Base-by-base conservation (phyloP, 2,797 vertebrate species). In the Decapterus maruadsi region DNA sequence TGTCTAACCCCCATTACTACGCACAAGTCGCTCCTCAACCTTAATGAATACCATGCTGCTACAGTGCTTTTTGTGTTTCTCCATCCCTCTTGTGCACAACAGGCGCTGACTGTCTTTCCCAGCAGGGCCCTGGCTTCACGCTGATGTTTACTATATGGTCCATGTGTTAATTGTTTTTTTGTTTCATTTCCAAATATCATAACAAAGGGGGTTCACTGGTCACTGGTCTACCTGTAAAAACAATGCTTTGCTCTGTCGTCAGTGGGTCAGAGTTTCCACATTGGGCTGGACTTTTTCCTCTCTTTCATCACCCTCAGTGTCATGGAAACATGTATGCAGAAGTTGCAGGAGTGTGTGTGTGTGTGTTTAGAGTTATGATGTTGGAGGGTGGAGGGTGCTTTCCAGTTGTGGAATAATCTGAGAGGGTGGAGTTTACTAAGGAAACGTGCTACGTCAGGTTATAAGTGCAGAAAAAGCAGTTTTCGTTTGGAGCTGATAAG, bases 201-300 rank as follows among this genome's bases (percentile, higher is more conserved):
- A n/a, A 59, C 83, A 80, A 58, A 76, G 26, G 26, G 59, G 58
- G 31, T 82, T 83, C 55, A 2, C 56, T 34, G 31, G 31, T 34
- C 55, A 2, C 56, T 84, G 57, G 45, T 68, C 50, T 89, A 91
- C 86, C 91, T 92, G 91, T 87, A 40, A 90, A 92, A 94, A 93
- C 90, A 92, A 72, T 71, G 78, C 36, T 17, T 58, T 36, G 63
- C 78, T 73, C 70, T 53, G 66, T 77, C n/a, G 40, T 60, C 40
- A 64, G 40, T 26, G 76, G 71, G 62, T 82, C 68, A 84, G 42
- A 86, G 64, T 92, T 94, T 93, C 91, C 90, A 83, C 58, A 71
- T 71, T 54, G 51, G 70, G 58, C 62, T 62, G n/a, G 0, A 13
- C 45, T 63, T 43, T 59, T 36, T 20, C 11, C 19, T 20, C 17